Evolutionary conservation across 2,888 invertebrate species (phyloP), one percentile per base, ranked within the genome.

Genomic region (Cheilosia vulpina): DNA sequence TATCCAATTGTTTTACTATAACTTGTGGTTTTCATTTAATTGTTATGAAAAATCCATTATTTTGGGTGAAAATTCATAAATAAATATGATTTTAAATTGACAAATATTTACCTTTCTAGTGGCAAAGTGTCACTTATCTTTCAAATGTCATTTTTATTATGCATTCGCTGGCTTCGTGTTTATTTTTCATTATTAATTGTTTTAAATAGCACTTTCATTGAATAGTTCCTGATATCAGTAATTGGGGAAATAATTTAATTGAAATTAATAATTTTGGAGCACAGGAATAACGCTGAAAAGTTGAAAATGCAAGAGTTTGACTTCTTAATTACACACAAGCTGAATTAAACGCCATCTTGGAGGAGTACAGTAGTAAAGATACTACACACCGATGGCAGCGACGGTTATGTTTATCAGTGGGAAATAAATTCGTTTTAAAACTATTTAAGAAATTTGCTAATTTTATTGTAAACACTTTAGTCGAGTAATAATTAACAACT

Each of bases 21-120:
- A 19, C 47, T 19, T 17, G 7, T 11, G 1, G 21, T 17, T 21
- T 21, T 21, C 19, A 43, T 17, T 9, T 6, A 38, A 38, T 80
- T 80, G 19, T 4, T 11, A 75, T 38, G 9, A 4, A 62, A 68
- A 47, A 19, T 43, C 9, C 43, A 63, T 52, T 52, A 9, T 75
- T 75, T 75, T 65, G 15, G 43, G 21, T 21, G 52, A n/a, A 47
- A 79, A 73, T 65, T 79, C 7, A 62, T 55, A 55, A 47, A 66
- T 53, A 57, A 72, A 76, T 65, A 65, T 53, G 60, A 68, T 73
- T 68, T 73, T 63, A 73, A 52, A 69, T 80, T 82, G 82, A 83
- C 88, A 88, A 88, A 89, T 90, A 88, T 89, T 89, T 90, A 90
- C 90, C 89, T 91, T 90, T 89, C 89, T 88, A 89, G 88, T 89